Evolutionary conservation across 2,888 invertebrate species (phyloP), one percentile per base, ranked within the genome.

Genomic region (Protodeltote pygarga): DNA sequence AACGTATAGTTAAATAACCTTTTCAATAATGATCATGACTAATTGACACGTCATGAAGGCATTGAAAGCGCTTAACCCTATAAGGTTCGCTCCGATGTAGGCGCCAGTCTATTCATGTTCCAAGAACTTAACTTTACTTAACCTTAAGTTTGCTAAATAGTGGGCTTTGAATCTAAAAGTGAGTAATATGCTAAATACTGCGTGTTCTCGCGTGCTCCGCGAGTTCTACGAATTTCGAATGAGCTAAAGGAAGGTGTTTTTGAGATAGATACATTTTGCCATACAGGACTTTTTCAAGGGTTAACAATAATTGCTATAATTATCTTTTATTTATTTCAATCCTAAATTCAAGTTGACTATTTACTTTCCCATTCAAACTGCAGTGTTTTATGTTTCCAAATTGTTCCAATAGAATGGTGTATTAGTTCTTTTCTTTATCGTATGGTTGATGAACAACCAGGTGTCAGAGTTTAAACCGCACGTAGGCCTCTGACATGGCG

Each of bases 1-100:
- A n/a, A n/a, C n/a, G n/a, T n/a, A 33, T 27, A 44, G 31, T 35
- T 33, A 44, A 44, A 47, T 33, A 59, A 57, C 54, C 47, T 63
- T 60, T 60, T 37, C 34, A 58, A 58, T 51, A 58, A 53, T 54
- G 37, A 27, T 48, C 50, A 55, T 73, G 66, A 73, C 51, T 73
- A 65, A 73, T 54, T 42, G 28, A 35, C 55, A 48, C 57, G 47
- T 55, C 64, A 59, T 28, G 34, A 25, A 63, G 45, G 25, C 52
- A 42, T 48, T 48, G 52, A 62, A 52, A 47, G 34, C 33, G 49
- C 59, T 57, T 60, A 29, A 14, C 11, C 63, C 63, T 15, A 64
- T 71, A 67, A 44, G 68, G 68, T 38, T 35, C 28, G 48, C 24
- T 34, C 41, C 45, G 37, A 44, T 52, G 71, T 67, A 63, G 65